Percentiles rank a stretch among this genome's conserved stretches.
These are phyloP conservation scores for Caenorhabditis angaria DNA, from an alignment of 2,888 invertebrate species.

Conservation along the genomic window DNA sequence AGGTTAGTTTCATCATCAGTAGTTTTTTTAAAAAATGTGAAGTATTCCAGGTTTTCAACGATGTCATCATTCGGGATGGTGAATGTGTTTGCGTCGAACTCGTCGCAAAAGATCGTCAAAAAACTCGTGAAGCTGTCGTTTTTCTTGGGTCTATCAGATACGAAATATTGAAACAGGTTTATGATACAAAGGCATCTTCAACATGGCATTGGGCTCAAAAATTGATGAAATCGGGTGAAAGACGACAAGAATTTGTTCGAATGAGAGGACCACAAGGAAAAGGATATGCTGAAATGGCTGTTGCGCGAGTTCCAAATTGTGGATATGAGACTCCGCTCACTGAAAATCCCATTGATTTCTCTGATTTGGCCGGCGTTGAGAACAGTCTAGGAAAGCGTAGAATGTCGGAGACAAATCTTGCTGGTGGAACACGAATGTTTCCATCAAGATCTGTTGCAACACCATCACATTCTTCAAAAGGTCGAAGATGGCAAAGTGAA, in stretches of 20 bases:
- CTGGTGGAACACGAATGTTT: constrained; percentile 43
- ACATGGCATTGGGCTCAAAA: constrained; percentile 72
- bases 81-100: constrained; percentile 99
- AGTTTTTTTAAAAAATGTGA: neutral
- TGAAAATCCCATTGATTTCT: constrained; percentile 76
- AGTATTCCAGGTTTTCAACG: constrained; percentile 83
- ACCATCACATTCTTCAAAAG: constrained; percentile 46
- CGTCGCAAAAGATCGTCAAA: constrained; percentile 84
- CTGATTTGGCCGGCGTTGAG: constrained; percentile 55
- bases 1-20: constrained; percentile 77
- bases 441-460: constrained; percentile 39
- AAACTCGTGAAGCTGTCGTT: constrained; percentile 83
- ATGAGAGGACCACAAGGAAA: constrained; percentile 93
- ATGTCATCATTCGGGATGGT: constrained; percentile 94
- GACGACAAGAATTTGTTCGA: constrained; percentile 91
- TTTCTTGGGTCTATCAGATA: constrained; percentile 97
- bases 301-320: constrained; percentile 77
- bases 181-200: constrained; percentile 63
- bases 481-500: constrained; percentile 69
- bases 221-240: constrained; percentile 75
- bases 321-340: constrained; percentile 94
- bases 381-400: constrained; percentile 59
- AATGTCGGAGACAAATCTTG: constrained; percentile 71
- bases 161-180: constrained; percentile 87
- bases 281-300: constrained; percentile 95